Evolutionary conservation across 1,140 invertebrate species (phyloP).

Genomic region (Kradibia gibbosae): DNA sequence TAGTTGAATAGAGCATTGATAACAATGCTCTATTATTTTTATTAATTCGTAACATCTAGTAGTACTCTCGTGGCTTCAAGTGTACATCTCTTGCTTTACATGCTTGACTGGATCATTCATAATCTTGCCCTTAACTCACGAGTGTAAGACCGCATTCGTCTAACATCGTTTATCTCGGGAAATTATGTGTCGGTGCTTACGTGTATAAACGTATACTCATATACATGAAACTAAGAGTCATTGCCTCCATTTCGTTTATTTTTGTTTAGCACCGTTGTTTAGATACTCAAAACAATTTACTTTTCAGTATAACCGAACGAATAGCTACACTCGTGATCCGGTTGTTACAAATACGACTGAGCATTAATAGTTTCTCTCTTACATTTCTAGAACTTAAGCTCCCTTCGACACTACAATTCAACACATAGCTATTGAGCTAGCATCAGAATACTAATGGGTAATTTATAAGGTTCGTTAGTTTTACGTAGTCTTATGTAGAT

Average conservation of each 20-base stretch:
- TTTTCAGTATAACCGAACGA: neutral
- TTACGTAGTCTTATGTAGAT: neutral
- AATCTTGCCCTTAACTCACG: neutral
- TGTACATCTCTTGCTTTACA: neutral
- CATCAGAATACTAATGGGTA: neutral
- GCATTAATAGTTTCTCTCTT: conserved; percentile 27
- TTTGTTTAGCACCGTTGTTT: neutral
- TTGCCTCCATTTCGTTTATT: conserved; percentile 17
- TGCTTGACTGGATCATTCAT: neutral
- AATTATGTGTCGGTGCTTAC: too few relatives aligned
- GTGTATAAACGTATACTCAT: too few relatives aligned
- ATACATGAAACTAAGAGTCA: neutral
- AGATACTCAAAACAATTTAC: neutral
- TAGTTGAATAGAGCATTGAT: too few relatives aligned
- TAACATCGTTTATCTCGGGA: conserved; percentile 31
- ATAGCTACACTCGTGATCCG: conserved; percentile 12
- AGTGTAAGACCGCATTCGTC: conserved; percentile 25
- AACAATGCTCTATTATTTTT: neutral
- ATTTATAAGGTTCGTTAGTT: neutral
- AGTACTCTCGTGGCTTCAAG: neutral
- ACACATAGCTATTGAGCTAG: neutral
- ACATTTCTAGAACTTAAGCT: neutral
- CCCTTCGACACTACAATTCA: neutral
- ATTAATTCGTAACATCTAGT: neutral
- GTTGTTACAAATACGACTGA: neutral